Percentiles rank a stretch among this genome's conserved stretches.
These are phyloP conservation scores for Speoplatyrhinus poulsoni DNA, from an alignment of 2,113 vertebrate species.

Conservation along the genomic window DNA sequence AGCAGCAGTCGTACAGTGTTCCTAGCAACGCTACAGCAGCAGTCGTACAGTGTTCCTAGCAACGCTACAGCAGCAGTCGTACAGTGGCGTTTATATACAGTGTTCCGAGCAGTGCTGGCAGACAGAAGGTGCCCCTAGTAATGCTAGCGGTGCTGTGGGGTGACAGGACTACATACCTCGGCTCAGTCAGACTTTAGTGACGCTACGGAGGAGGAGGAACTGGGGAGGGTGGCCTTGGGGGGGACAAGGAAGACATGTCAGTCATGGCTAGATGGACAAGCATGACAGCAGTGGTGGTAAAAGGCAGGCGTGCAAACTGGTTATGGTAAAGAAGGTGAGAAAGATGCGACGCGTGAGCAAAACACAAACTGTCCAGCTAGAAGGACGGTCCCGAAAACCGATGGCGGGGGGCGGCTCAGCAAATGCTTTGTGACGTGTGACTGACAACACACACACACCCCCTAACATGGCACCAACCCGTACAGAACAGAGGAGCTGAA, in stretches of 20 bases:
- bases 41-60: too few relatives aligned
- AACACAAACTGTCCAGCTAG: background rate
- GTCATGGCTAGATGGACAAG: slow-evolving; percentile 39
- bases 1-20: too few relatives aligned
- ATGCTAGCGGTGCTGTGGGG: slow-evolving; percentile 14
- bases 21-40: too few relatives aligned
- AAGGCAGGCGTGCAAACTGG: slow-evolving; percentile 27
- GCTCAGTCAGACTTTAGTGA: slow-evolving; percentile 67
- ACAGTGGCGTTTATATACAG: too few relatives aligned
- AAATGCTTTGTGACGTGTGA: too few relatives aligned
- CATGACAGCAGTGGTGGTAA: background rate
- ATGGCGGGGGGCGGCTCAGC: too few relatives aligned
- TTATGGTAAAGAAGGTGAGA: slow-evolving; percentile 6
- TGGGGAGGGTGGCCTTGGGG: slow-evolving; percentile 62
- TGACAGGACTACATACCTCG: slow-evolving; percentile 56
- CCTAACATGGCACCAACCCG: too few relatives aligned
- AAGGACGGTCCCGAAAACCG: too few relatives aligned
- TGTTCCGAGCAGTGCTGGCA: background rate
- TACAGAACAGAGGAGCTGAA: too few relatives aligned
- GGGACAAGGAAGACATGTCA: slow-evolving; percentile 53
- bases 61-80: too few relatives aligned
- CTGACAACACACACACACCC: too few relatives aligned
- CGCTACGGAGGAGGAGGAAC: slow-evolving; percentile 64
- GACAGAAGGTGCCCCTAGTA: background rate
- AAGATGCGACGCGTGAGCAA: too few relatives aligned